Evolutionary conservation across 2,888 invertebrate species (phyloP).

Genomic region (Patella depressa): DNA sequence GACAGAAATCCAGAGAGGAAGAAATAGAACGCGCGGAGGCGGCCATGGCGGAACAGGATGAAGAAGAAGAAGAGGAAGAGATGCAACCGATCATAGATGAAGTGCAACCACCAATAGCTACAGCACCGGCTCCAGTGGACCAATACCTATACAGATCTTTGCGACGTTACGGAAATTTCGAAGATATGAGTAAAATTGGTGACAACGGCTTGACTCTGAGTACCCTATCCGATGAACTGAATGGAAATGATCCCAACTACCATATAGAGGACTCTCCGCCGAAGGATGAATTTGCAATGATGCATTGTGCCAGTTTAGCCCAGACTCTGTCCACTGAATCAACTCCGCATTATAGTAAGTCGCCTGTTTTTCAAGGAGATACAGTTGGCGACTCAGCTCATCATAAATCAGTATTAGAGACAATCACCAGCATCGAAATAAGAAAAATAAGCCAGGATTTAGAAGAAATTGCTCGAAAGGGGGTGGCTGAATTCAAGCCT

Average conservation of each 20-base stretch:
- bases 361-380: background rate
- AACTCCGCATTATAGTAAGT: background rate
- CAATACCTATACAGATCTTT: constrained; percentile 34
- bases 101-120: background rate
- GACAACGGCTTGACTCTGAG: constrained; percentile 25
- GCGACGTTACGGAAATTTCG: constrained; percentile 62
- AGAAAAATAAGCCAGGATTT: constrained; percentile 43
- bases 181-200: constrained; percentile 63
- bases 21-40: constrained; percentile 24
- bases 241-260: constrained; percentile 14
- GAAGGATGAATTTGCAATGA: constrained; percentile 18
- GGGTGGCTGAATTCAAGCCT: constrained; percentile 38
- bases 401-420: constrained; percentile 26
- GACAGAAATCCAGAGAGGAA: constrained; percentile 52
- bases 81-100: background rate
- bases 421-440: constrained; percentile 38
- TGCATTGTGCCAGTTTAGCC: constrained; percentile 20
- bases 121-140: background rate
- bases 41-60: constrained; percentile 33
- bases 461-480: constrained; percentile 37
- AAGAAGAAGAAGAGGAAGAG: constrained; percentile 41
- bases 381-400: background rate
- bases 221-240: background rate
- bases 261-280: constrained; percentile 11
- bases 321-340: constrained; percentile 11